These are phyloP conservation scores for Eremobia ochroleuca DNA, from an alignment of 2,888 invertebrate species.

Conservation along the genomic window DNA sequence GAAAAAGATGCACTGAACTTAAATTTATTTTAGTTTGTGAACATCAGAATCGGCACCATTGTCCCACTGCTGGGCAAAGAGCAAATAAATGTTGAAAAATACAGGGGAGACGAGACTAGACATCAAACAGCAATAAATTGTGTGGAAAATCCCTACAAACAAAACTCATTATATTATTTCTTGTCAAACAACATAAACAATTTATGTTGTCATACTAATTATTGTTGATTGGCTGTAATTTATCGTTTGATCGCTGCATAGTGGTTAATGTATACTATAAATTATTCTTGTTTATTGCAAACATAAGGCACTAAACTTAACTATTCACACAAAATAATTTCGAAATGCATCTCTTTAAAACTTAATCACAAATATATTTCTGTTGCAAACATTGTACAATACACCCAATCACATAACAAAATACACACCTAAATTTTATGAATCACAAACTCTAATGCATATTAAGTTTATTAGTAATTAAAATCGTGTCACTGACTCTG, in stretches of 20 bases:
- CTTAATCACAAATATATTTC: constrained; percentile 33
- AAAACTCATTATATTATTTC: background rate
- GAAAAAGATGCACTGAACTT: no score
- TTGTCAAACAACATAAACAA: constrained; percentile 7
- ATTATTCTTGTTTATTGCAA: constrained; percentile 9
- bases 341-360: constrained; percentile 9
- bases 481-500: no score
- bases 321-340: background rate
- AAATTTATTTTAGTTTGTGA: no score
- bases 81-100: background rate
- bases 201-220: constrained; percentile 15
- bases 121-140: background rate
- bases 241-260: constrained; percentile 7
- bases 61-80: background rate
- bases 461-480: constrained; percentile 97
- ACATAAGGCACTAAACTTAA: background rate
- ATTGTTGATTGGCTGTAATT: constrained; percentile 23
- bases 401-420: background rate
- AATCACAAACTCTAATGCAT: constrained; percentile 82
- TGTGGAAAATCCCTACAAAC: constrained; percentile 21
- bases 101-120: background rate
- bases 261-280: background rate
- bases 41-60: no score
- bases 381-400: constrained; percentile 7
- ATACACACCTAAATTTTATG: background rate